Conservation (phyloP, 2,797 vertebrate species). For the Sebastes hubbsi region DNA sequence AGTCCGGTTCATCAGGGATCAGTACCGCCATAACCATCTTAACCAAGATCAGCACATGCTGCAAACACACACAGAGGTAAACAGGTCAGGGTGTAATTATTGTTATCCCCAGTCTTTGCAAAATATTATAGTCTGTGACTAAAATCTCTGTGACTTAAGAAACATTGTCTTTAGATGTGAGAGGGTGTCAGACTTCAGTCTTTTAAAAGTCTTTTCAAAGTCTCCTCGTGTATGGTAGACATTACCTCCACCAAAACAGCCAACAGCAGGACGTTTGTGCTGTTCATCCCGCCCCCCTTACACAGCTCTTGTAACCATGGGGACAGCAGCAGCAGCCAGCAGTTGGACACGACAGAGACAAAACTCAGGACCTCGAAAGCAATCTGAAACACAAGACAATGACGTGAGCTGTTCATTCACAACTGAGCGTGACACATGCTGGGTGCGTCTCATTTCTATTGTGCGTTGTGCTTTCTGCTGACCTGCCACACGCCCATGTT, state of each 20-base stretch:
- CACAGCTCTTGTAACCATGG: constrained; percentile 69
- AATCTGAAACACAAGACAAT: constrained; percentile 57
- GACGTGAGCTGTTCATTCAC: not conserved
- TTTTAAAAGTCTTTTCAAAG: no score
- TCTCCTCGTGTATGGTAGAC: no score
- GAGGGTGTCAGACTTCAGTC: no score
- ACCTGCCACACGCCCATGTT: constrained; percentile 88
- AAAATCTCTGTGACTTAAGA: no score
- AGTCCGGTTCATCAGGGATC: constrained; percentile 85
- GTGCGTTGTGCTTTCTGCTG: constrained; percentile 5
- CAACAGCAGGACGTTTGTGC: constrained; percentile 67
- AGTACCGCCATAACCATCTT: constrained; percentile 79
- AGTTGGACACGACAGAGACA: constrained; percentile 85
- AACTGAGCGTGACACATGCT: not conserved
- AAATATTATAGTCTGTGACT: no score
- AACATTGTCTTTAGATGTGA: no score
- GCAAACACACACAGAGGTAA: constrained; percentile 19
- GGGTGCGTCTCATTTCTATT: not conserved
- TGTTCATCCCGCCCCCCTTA: constrained; percentile 67
- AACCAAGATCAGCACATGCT: constrained; percentile 82
- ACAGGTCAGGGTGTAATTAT: not conserved
- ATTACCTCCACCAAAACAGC: constrained; percentile 81
- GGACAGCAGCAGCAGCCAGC: constrained; percentile 85
- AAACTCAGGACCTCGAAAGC: constrained; percentile 86
- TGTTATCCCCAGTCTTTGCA: no score